Conservation (phyloP, 2,888 invertebrate genomes). For the Ernsta delagoae region DNA sequence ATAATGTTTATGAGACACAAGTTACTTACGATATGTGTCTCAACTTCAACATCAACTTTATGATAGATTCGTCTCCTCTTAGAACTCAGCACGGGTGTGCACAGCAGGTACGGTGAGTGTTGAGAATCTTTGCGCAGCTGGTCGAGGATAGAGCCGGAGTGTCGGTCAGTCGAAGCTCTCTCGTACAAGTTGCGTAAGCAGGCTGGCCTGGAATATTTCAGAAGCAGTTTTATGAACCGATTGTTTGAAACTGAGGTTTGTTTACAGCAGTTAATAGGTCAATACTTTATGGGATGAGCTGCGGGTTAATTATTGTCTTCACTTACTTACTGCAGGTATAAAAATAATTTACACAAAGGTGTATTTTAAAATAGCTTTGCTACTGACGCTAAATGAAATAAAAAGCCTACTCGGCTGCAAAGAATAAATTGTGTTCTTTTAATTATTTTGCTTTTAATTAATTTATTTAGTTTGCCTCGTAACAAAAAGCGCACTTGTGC, state of each 20-base stretch:
- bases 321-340: not conserved
- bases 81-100: conserved; percentile 92
- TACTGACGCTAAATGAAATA: not conserved
- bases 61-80: conserved; percentile 88
- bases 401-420: conserved; percentile 7
- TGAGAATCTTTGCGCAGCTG: conserved; percentile 86
- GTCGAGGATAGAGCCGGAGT: conserved; percentile 87
- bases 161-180: conserved; percentile 88
- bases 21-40: conserved; percentile 93
- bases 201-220: conserved; percentile 83
- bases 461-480: conserved; percentile 30
- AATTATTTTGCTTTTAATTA: too few relatives aligned
- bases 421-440: conserved; percentile 9
- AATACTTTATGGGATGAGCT: conserved; percentile 9
- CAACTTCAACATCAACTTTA: conserved; percentile 92
- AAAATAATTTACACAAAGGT: not conserved
- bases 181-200: conserved; percentile 92
- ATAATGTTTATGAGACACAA: not conserved
- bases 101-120: conserved; percentile 90
- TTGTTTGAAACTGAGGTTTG: conserved; percentile 21
- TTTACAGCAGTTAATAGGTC: conserved; percentile 16
- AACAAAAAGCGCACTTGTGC: conserved; percentile 23
- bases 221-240: conserved; percentile 26
- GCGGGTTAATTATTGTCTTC: conserved; percentile 9
- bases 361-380: not conserved